Evolutionary conservation across 2,888 invertebrate species (phyloP).

Genomic region (Kryphioiulus occultus): DNA sequence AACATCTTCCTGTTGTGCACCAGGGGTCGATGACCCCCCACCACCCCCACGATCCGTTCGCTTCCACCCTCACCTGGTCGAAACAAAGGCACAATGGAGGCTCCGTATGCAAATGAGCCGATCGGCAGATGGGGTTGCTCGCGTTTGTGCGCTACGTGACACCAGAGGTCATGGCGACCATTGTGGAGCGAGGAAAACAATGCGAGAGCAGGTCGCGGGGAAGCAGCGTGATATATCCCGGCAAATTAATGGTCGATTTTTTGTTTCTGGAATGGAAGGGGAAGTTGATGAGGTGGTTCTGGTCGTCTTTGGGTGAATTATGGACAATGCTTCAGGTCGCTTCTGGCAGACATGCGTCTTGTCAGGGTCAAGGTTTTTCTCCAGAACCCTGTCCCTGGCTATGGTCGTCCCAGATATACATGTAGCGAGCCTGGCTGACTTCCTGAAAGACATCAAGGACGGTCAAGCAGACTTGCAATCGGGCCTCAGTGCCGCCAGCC

Average conservation of each 20-base stretch:
- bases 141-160: conserved; percentile 4
- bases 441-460: no score
- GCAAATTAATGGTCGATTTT: neutral
- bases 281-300: neutral
- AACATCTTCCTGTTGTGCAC: conserved; percentile 16
- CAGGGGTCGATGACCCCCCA: neutral
- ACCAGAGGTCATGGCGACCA: neutral
- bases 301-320: neutral
- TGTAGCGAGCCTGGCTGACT: no score
- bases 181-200: neutral
- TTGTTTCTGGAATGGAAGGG: neutral
- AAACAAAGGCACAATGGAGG: conserved; percentile 1
- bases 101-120: neutral
- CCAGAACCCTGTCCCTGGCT: no score
- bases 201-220: neutral
- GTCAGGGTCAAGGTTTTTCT: no score
- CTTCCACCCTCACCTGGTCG: conserved; percentile 23
- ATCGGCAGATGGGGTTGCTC: neutral
- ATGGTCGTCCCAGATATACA: no score
- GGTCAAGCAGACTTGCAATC: no score
- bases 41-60: neutral
- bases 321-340: neutral
- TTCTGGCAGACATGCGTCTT: no score
- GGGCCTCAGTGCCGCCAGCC: no score
- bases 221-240: neutral